Percentiles rank a stretch among this genome's conserved stretches.
Conservation (phyloP, 2,888 invertebrate species). For the Oeneis ivallda region DNA sequence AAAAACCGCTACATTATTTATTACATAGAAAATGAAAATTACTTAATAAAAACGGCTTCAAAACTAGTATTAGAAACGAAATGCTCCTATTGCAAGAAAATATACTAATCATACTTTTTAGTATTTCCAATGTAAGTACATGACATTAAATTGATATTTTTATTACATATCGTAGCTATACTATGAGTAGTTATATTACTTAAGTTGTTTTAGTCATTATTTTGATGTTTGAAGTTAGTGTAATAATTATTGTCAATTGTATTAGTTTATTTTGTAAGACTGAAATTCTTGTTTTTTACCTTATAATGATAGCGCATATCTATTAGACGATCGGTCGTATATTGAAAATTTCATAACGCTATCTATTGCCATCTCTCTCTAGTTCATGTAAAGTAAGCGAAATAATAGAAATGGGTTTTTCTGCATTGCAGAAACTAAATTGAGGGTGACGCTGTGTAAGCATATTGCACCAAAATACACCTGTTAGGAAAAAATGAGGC, state of each 20-base stretch:
- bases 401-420: neutral
- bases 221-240: conserved; percentile 17
- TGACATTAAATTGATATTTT: conserved; percentile 19
- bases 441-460: neutral
- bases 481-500: neutral
- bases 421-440: neutral
- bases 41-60: conserved; percentile 6
- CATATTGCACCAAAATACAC: neutral
- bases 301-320: conserved; percentile 6
- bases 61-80: conserved; percentile 13
- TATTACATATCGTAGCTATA: conserved; percentile 17
- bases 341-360: neutral
- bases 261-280: conserved; percentile 26
- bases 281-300: conserved; percentile 21
- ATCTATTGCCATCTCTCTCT: conserved; percentile 17
- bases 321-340: neutral
- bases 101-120: neutral
- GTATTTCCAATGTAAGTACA: conserved; percentile 20
- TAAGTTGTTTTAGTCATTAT: conserved; percentile 21
- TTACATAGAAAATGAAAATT: neutral
- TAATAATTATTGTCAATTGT: conserved; percentile 16
- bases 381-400: conserved; percentile 13
- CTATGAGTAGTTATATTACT: conserved; percentile 17
- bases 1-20: neutral
- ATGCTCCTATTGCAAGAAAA: conserved; percentile 10